Conservation (phyloP, 2,113 vertebrate species). For the Pantherophis guttatus region DNA sequence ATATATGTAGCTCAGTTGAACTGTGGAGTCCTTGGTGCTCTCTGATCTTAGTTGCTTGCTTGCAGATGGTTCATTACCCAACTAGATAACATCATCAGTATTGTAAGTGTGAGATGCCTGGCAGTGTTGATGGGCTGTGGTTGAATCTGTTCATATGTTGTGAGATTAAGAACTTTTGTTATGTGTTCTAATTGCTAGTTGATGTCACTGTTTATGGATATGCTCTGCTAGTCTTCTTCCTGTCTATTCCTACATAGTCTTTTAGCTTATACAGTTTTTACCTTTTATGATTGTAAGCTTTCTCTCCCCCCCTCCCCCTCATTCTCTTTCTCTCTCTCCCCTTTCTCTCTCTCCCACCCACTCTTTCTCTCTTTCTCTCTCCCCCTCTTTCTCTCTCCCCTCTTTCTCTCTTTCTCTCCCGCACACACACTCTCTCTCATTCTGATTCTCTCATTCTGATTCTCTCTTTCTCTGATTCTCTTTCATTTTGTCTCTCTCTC, state of each 20-base stretch:
- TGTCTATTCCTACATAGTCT: neutral
- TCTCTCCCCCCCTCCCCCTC: too few relatives aligned
- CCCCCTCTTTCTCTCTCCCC: too few relatives aligned
- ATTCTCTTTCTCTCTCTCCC: too few relatives aligned
- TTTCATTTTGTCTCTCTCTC: too few relatives aligned
- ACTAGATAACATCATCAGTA: neutral
- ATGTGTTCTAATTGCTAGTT: neutral
- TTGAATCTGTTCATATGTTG: neutral
- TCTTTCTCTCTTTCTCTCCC: too few relatives aligned
- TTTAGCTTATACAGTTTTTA: neutral
- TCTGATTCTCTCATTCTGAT: too few relatives aligned
- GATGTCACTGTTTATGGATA: neutral
- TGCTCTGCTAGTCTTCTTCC: neutral
- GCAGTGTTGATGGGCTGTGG: neutral
- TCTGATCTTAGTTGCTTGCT: neutral
- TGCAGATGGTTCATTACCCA: neutral
- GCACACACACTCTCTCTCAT: too few relatives aligned
- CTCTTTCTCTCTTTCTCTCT: too few relatives aligned
- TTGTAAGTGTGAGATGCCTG: neutral
- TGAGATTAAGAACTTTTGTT: neutral
- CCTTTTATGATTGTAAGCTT: neutral
- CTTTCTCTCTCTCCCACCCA: too few relatives aligned
- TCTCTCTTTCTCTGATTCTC: too few relatives aligned
- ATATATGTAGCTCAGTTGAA: neutral
- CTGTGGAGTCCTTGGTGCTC: neutral